Evolutionary conservation across 35 echinoderm and acorn worm species (phyloP).

Genomic region (Ophiothrix spiculata): DNA sequence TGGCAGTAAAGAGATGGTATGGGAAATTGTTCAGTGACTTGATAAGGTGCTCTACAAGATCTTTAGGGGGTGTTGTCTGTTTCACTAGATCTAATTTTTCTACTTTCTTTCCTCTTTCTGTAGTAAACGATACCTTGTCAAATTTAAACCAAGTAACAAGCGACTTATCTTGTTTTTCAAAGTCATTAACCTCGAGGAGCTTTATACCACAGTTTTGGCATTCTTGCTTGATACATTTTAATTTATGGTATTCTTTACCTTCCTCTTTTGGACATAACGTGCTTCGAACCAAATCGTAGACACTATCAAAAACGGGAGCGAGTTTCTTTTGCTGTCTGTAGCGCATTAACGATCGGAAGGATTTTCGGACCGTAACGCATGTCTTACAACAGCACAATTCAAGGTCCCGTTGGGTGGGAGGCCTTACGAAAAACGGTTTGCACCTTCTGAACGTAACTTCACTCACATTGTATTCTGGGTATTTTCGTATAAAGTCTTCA

Average conservation of each 20-base stretch:
- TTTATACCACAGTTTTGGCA: background rate
- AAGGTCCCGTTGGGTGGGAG: background rate
- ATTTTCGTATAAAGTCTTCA: background rate
- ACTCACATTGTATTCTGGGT: background rate
- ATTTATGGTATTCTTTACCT: background rate
- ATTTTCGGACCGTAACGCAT: background rate
- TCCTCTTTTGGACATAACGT: background rate
- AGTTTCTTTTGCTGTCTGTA: background rate
- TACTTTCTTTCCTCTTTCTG: background rate
- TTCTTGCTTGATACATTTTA: background rate
- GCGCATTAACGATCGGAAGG: background rate
- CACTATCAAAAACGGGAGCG: background rate
- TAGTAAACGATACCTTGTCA: background rate
- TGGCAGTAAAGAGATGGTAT: slow-evolving; percentile 3
- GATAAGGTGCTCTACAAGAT: background rate
- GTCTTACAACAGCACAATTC: background rate
- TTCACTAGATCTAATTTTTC: background rate
- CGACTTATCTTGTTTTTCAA: background rate
- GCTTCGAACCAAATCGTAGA: background rate
- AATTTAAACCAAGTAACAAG: background rate
- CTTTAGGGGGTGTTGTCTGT: background rate
- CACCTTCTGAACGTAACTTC: background rate
- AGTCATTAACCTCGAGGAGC: background rate
- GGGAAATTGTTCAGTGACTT: background rate
- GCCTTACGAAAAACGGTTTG: background rate